These are phyloP conservation scores for Hylomyscus alleni DNA, from an alignment of 2,797 vertebrate species.

Conservation along the genomic window DNA sequence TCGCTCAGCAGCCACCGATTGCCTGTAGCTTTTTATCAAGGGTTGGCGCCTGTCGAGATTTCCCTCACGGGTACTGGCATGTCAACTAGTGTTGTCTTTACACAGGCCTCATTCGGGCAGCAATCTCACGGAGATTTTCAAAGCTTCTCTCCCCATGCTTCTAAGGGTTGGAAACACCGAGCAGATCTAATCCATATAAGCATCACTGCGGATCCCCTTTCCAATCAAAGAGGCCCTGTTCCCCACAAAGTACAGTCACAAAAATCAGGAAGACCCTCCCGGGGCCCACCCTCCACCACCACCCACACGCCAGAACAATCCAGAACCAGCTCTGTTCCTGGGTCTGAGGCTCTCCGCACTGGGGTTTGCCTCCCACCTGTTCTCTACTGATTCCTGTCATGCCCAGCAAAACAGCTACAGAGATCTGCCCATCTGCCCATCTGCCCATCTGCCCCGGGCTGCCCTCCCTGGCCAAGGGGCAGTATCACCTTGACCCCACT, in stretches of 20 bases:
- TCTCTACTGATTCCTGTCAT: background rate
- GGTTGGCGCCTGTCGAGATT: background rate
- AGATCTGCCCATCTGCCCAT: background rate
- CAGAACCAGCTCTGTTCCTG: background rate
- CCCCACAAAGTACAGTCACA: background rate
- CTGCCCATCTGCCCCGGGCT: too few relatives aligned
- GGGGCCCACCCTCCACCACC: background rate
- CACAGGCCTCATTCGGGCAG: too few relatives aligned
- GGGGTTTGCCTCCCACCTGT: background rate
- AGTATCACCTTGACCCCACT: fast-evolving
- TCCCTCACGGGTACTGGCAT: background rate
- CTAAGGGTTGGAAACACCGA: background rate
- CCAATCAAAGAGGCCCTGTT: background rate
- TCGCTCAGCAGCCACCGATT: background rate
- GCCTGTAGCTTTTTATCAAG: background rate
- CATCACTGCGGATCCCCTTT: background rate
- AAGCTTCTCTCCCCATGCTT: background rate
- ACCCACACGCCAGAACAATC: background rate
- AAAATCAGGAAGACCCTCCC: background rate
- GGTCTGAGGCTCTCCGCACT: background rate
- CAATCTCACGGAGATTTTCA: background rate
- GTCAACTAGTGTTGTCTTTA: too few relatives aligned
- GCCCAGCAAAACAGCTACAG: background rate
- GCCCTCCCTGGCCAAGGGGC: background rate
- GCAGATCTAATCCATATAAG: background rate